phyloP scores from a whole-genome alignment of 1,140 invertebrate genomes.

The Drosophila busckii region DNA sequence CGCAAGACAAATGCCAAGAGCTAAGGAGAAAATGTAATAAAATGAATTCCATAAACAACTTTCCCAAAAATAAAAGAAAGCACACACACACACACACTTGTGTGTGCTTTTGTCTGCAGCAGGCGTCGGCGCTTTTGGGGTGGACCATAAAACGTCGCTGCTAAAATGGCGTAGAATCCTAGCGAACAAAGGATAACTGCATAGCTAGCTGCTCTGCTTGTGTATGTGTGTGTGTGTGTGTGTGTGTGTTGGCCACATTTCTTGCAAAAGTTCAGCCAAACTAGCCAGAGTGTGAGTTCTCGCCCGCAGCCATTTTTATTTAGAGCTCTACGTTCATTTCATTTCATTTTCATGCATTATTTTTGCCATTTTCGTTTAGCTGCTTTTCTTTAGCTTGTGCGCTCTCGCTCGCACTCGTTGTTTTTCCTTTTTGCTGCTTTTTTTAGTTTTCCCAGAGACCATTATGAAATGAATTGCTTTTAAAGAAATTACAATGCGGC shows the following conservation, averaged over 20 bases:
- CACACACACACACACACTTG: slow-evolving; percentile 35
- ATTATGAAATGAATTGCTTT: slow-evolving; percentile 78
- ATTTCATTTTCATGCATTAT: slow-evolving; percentile 56
- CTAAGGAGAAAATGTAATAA: slow-evolving; percentile 49
- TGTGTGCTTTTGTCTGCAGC: slow-evolving; percentile 66
- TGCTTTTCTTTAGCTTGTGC: slow-evolving; percentile 17
- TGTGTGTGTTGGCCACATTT: slow-evolving; percentile 34
- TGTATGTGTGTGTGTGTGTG: slow-evolving; percentile 3
- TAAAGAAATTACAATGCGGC: slow-evolving; percentile 75
- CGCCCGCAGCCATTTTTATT: slow-evolving; percentile 57
- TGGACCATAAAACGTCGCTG: slow-evolving; percentile 38
- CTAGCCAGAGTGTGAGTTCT: slow-evolving; percentile 24
- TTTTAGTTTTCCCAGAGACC: slow-evolving; percentile 43
- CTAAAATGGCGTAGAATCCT: slow-evolving; percentile 46
- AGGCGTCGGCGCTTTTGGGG: slow-evolving; percentile 1
- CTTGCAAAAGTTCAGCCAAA: slow-evolving; percentile 55
- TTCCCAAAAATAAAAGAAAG: slow-evolving; percentile 57
- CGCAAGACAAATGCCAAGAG: slow-evolving; percentile 31
- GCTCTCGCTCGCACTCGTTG: slow-evolving; percentile 1
- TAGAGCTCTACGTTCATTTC: slow-evolving; percentile 48
- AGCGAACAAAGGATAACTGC: slow-evolving; percentile 63
- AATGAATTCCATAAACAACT: slow-evolving; percentile 76
- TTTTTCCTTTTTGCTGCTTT: slow-evolving; percentile 20
- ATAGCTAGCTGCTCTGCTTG: slow-evolving; percentile 15
- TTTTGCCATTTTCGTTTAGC: slow-evolving; percentile 65